Base-by-base conservation (phyloP, 2,113 vertebrate species). In the Anguilla rostrata region DNA sequence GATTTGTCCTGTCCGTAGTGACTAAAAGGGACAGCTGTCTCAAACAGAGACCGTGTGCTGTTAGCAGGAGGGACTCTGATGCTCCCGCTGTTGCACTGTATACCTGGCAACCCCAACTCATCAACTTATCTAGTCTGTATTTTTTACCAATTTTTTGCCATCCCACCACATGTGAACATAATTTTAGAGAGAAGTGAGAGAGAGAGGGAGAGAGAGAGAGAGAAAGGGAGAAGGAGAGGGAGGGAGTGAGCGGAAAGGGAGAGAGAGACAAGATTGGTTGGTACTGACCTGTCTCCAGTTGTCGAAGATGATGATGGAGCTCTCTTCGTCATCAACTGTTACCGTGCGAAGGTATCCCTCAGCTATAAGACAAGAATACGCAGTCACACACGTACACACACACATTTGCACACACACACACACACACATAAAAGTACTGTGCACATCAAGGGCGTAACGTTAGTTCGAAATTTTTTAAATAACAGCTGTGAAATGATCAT, bases 271-370 rank as follows among this genome's bases (percentile, higher is more conserved):
- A 46, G 43, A 60, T 60, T 46, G 43, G 43, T 46, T 46, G 93
- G 75, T 6, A 83, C 94, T 94, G 89, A 98, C 97, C 96, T 97
- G 96, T 93, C 96, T 97, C 97, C 97, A 97, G 94, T 97, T 97
- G 94, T 98, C 97, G 90, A 96, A 97, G 89, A 98, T 95, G 91
- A 97, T 91, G 88, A 98, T 93, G 90, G 95, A 94, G 87, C 96
- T 96, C 84, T 97, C 96, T 91, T 97, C 97, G 2, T 97, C 96
- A 88, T 98, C 97, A 89, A 98, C 96, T 1, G 91, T 92, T 86
- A 97, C 95, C 9, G 92, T 93, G 90, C 95, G 94, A 84, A 96
- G 93, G 66, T 97, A 97, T 60, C 96, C 96, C 88, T 97, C 97
- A 86, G 96, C 97, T 97, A 88, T 53, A 43, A 92, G 90, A 92